These are phyloP conservation scores for cat (Felis catus) DNA, from an alignment of 2,113 vertebrate genomes.

Conservation along the genomic window F.catus_Fca126_mat1.0 CM031411.1:34497001-34497500, in stretches of 20 bases:
- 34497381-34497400: neutral
- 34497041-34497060: conserved; percentile 17
- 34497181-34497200: neutral
- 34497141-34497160: neutral
- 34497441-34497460: neutral
- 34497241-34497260: neutral
- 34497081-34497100: neutral
- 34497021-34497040: conserved; percentile 7
- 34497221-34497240: neutral
- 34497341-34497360: neutral
- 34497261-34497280: neutral
- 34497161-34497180: neutral
- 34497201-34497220: neutral
- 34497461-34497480: neutral
- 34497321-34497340: neutral
- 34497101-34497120: neutral
- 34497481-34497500: neutral
- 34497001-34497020: neutral
- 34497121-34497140: neutral
- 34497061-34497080: neutral
- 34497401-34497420: neutral
- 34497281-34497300: neutral
- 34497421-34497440: conserved; percentile 20
- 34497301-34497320: neutral
- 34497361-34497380: neutral